Conservation (phyloP, 1,140 invertebrate genomes). For the Eurosta solidaginis region DNA sequence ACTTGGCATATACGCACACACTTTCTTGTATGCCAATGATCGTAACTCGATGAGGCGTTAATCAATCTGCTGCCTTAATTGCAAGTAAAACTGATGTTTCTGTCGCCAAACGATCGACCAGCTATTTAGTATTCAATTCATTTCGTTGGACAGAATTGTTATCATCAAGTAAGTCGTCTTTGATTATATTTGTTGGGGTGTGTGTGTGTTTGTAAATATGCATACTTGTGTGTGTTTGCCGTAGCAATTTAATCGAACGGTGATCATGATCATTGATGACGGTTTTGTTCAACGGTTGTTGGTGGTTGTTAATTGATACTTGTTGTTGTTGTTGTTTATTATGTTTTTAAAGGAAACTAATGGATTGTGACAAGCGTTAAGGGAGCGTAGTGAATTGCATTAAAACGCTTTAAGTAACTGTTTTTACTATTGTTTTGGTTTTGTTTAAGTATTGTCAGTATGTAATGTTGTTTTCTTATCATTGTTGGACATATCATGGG, state of each 20-base stretch:
- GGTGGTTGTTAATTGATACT: too few species aligned
- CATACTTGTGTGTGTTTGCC: background rate
- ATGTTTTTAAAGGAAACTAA: background rate
- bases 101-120: conserved; percentile 14
- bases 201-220: background rate
- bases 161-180: background rate
- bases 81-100: conserved; percentile 23
- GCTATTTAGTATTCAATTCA: conserved; percentile 22
- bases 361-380: conserved; percentile 8
- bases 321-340: background rate
- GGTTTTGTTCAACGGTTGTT: too few species aligned
- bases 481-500: background rate
- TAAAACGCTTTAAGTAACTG: background rate
- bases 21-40: too few species aligned
- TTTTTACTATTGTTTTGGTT: background rate
- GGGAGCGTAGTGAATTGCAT: background rate
- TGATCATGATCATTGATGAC: conserved; percentile 23
- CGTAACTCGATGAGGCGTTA: conserved; percentile 1
- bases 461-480: background rate
- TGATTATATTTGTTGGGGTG: background rate
- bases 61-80: conserved; percentile 26
- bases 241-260: conserved; percentile 12
- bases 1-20: background rate
- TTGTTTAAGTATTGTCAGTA: background rate
- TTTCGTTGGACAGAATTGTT: background rate